phyloP scores from a whole-genome alignment of 2,113 vertebrate species.

The Mugil cephalus region DNA sequence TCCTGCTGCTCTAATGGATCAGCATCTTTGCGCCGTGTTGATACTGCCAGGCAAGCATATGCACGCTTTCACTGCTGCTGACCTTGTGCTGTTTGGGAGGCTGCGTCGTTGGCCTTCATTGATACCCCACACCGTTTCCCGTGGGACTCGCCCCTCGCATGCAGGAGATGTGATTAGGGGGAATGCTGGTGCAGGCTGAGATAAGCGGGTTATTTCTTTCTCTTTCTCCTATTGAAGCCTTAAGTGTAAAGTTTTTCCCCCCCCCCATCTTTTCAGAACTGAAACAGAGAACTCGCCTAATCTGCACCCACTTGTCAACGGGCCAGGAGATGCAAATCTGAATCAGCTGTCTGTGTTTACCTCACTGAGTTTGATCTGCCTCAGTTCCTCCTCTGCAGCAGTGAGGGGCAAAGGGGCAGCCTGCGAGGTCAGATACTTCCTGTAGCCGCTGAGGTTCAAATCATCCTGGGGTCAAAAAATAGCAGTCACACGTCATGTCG shows the following conservation, averaged over 20 bases:
- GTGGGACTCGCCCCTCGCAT: constrained; percentile 22
- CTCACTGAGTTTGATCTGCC: constrained; percentile 95
- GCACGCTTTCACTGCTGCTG: constrained; percentile 62
- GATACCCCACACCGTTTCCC: constrained; percentile 31
- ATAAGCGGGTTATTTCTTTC: constrained; percentile 24
- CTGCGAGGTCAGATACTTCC: constrained; percentile 89
- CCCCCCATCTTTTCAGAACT: constrained; percentile 8
- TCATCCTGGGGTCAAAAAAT: constrained; percentile 88
- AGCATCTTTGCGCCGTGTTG: constrained; percentile 57
- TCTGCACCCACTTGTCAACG: neutral
- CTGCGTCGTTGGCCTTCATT: constrained; percentile 38
- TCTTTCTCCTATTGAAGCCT: neutral
- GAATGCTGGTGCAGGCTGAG: constrained; percentile 11
- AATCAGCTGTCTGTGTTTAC: constrained; percentile 67
- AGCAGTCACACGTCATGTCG: neutral
- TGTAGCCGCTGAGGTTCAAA: constrained; percentile 92
- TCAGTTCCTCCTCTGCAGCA: constrained; percentile 95
- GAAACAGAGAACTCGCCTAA: constrained; percentile 11
- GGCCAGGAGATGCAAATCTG: neutral
- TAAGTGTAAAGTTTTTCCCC: neutral
- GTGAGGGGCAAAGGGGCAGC: constrained; percentile 93
- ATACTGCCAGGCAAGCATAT: constrained; percentile 61
- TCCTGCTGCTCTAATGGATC: constrained; percentile 60
- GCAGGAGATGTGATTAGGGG: constrained; percentile 23
- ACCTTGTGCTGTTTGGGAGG: constrained; percentile 62